Evolutionary conservation across 2,888 invertebrate genomes (phyloP), one percentile per base, ranked within the genome.

Genomic region (Acanthosepion lycidas): DNA sequence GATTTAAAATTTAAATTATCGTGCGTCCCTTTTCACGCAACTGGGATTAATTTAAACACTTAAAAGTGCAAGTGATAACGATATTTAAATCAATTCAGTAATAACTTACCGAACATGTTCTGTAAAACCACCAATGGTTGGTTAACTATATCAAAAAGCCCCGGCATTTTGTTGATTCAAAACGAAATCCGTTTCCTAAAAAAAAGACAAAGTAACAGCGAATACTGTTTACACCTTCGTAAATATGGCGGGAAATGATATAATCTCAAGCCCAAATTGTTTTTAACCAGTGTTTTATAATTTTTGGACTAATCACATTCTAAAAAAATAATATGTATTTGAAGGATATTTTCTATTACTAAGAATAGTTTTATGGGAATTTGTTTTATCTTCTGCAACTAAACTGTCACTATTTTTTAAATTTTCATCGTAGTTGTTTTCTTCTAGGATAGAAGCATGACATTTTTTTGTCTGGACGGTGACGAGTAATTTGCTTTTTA

Each of bases 131-230:
- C 96, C 6, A 96, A 94, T 0, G 96, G 96, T 92, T 96, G 95
- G 94, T 96, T 96, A 2, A 96, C 95, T 96, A 96, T 96, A 94
- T 96, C 96, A 94, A 96, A 96, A 26, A 96, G 94, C 42, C 96
- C 96, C 42, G 96, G 96, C 96, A 96, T 96, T 94, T 94, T 96
- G 94, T 64, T 55, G 15, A 48, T 55, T 42, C 18, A 9, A 26
- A 26, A 6, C 8, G 28, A 15, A 55, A 26, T 51, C 9, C 15
- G 92, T 92, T 48, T 92, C 8, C 42, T 92, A 6, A 23, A 23
- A 51, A 53, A 28, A n/a, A n/a, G 15, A n/a, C 8, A 18, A 42
- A 18, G 33, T 20, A 18, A 48, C 18, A 28, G 6, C 33, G 18
- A 49, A 92, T 59, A 59, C 23, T 94, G 53, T 59, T 94, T 59